Evolutionary conservation across 2,888 invertebrate species (phyloP).

Genomic region (Cryptus armator): DNA sequence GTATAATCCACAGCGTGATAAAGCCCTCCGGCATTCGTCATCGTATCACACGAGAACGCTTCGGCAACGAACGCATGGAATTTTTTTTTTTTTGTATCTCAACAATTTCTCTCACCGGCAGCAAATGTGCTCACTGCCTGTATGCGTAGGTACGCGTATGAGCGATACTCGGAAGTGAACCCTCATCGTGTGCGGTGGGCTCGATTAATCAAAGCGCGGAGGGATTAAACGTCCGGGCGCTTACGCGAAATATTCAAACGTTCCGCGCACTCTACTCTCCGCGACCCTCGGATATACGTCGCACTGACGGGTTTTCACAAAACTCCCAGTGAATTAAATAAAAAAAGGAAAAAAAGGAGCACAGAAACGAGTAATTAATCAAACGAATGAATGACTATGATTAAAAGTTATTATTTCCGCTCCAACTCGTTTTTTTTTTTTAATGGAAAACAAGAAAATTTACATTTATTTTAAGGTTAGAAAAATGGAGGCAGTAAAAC

Average conservation of each 20-base stretch:
- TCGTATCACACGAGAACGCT: constrained; percentile 76
- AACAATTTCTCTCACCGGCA: constrained; percentile 62
- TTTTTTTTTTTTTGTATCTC: constrained; percentile 65
- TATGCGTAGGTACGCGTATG: constrained; percentile 27
- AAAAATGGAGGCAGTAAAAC: background rate
- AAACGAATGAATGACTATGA: constrained; percentile 8
- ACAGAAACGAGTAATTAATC: background rate
- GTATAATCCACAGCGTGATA: constrained; percentile 71
- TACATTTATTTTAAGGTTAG: background rate
- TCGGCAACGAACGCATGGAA: constrained; percentile 68
- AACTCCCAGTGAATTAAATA: constrained; percentile 33
- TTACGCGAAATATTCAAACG: constrained; percentile 66
- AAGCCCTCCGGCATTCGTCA: constrained; percentile 73
- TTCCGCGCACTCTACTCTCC: constrained; percentile 2
- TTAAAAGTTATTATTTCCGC: constrained; percentile 15
- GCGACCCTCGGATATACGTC: background rate
- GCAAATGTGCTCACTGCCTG: constrained; percentile 49
- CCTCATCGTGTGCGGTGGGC: constrained; percentile 63
- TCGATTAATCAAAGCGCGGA: constrained; percentile 65
- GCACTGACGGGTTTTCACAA: constrained; percentile 17
- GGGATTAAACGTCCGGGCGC: constrained; percentile 65
- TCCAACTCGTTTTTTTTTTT: constrained; percentile 12
- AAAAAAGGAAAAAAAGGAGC: constrained; percentile 10
- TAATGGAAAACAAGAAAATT: background rate
- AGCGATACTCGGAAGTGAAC: constrained; percentile 19